Evolutionary conservation across 2,797 vertebrate species (phyloP).

Genomic region (Anomalospiza imberbis): DNA sequence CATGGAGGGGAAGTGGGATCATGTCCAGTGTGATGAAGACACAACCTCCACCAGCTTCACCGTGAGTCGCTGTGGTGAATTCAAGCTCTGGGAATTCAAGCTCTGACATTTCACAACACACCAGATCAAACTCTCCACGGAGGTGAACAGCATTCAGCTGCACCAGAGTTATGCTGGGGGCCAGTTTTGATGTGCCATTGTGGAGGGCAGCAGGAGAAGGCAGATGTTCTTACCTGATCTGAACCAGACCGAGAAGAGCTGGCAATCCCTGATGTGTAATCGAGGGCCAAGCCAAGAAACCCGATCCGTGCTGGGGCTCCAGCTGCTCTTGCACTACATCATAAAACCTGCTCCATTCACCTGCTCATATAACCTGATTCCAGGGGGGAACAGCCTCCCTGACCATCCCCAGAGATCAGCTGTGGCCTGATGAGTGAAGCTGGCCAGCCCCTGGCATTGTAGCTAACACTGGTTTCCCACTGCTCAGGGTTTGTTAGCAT

Average conservation of each 20-base stretch:
- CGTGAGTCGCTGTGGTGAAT: accelerated
- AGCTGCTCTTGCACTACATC: not conserved
- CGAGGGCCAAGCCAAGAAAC: not conserved
- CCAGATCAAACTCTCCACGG: not conserved
- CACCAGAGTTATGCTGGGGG: not conserved
- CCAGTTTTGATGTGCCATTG: not conserved
- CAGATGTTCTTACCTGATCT: not conserved
- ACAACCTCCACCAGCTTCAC: not conserved
- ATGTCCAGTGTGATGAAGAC: not conserved
- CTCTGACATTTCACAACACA: not conserved
- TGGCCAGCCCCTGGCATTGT: not conserved
- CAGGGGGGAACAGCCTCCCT: not conserved
- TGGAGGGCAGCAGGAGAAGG: not conserved
- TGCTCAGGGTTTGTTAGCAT: not conserved
- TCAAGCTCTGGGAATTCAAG: not conserved
- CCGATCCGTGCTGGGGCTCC: not conserved
- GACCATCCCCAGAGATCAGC: not conserved
- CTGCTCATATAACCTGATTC: not conserved
- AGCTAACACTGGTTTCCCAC: not conserved
- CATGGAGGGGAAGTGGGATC: not conserved
- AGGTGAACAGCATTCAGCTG: not conserved
- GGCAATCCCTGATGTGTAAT: not conserved
- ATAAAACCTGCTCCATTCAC: not conserved
- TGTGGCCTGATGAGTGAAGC: not conserved
- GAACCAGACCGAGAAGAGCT: accelerated